Evolutionary conservation across 2,113 vertebrate species (phyloP).

Genomic region (Tympanuchus pallidicinctus): DNA sequence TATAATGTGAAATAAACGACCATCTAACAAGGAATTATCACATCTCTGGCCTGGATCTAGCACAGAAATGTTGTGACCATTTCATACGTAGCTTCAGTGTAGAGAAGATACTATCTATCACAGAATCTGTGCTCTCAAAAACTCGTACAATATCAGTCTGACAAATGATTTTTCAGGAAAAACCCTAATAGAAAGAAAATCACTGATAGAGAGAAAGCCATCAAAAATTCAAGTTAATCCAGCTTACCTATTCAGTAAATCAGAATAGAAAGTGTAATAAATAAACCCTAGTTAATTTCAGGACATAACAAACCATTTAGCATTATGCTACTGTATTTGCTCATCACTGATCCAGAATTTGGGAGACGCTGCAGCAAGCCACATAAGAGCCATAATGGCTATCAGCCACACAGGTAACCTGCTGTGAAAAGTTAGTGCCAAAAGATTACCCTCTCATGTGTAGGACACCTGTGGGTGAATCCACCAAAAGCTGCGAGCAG

Average conservation of each 20-base stretch:
- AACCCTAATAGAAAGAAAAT: background rate
- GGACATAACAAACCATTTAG: background rate
- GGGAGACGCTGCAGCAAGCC: background rate
- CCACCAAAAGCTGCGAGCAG: slow-evolving; percentile 42
- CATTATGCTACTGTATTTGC: background rate
- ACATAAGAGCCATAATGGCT: background rate
- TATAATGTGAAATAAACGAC: slow-evolving; percentile 1
- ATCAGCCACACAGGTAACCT: slow-evolving; percentile 20
- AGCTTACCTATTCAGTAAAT: background rate
- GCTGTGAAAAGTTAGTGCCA: slow-evolving; percentile 51
- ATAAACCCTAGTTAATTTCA: background rate
- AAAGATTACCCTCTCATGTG: slow-evolving; percentile 12
- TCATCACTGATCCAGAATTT: background rate
- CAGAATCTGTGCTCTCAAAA: background rate
- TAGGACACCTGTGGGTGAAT: slow-evolving; percentile 45
- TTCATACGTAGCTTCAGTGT: background rate
- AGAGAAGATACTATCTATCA: background rate
- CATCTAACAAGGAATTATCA: background rate
- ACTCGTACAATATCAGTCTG: background rate
- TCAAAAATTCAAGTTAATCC: background rate
- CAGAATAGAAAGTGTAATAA: background rate
- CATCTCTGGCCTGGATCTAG: background rate
- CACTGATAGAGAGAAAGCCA: background rate
- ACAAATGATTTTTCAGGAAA: background rate
- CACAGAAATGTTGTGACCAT: background rate